Evolutionary conservation across 2,113 vertebrate genomes (phyloP), one percentile per base, ranked within the genome.

Genomic region (Taurulus bubalis): DNA sequence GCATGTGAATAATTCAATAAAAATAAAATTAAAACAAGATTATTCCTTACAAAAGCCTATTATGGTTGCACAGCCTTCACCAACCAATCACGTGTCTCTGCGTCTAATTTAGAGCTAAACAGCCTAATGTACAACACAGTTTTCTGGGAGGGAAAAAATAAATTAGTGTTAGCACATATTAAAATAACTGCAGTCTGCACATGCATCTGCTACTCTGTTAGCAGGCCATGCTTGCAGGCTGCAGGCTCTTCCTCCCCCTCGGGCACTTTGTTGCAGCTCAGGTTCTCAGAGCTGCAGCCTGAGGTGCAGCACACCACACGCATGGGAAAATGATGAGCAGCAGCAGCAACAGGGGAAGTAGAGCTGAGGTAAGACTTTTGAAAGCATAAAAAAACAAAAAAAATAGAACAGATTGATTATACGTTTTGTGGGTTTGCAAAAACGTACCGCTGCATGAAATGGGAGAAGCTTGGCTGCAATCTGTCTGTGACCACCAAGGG

Each of bases 311-410:
- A 4, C 24, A 4, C 24, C 18, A 72, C 28, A 32, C 10, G 28
- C 42, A 51, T 47, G 24, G 75, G 26, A 47, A 71, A 26, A 86
- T 74, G 59, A 92, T 84, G 67, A 73, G n/a, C 45, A 84, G 42
- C 45, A 84, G 42, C 56, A 72, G 72, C 60, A 88, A 79, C 67
- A 81, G 78, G 72, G 79, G 66, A 71, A 87, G 68, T 78, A 66
- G 71, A 59, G 18, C 56, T 30, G 88, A 91, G 87, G 89, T 90
- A 83, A 91, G 86, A 75, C 40, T 79, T 64, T 34, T 63, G 30
- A 71, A 62, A 30, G n/a, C 6, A 22, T 71, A 51, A 8, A 22
- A 26, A 24, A 5, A 24, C n/a, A n/a, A n/a, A n/a, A 47, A 45
- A 22, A 28, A 22, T 34, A n/a, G n/a, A n/a, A 16, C 11, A 51